Evolutionary conservation across 2,888 invertebrate species (phyloP).

Genomic region (Ornithoptera alexandrae): DNA sequence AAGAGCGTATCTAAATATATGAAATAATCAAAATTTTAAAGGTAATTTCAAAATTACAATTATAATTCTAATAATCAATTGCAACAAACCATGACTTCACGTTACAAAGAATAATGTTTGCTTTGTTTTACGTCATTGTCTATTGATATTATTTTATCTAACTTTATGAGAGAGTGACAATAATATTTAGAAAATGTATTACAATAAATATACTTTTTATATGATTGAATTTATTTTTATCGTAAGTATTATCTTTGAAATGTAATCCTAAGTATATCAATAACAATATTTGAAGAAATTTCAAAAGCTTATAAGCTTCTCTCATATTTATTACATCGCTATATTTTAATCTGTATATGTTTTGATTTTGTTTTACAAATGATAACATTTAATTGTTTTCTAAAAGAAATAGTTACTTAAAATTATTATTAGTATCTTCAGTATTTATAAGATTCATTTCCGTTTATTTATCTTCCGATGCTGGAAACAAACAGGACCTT

Average conservation of each 20-base stretch:
- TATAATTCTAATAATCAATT: slow-evolving; percentile 1
- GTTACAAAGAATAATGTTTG: neutral
- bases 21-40: neutral
- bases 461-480: too few relatives aligned
- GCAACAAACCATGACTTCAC: neutral
- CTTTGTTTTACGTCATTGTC: neutral
- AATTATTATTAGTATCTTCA: too few relatives aligned
- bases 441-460: too few relatives aligned
- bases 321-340: neutral
- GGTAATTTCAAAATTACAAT: neutral
- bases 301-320: neutral
- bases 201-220: neutral
- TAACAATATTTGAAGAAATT: neutral
- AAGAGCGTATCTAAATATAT: neutral
- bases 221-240: neutral
- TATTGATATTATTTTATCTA: neutral
- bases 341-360: too few relatives aligned
- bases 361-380: too few relatives aligned
- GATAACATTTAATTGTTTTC: too few relatives aligned
- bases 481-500: too few relatives aligned
- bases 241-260: slow-evolving; percentile 3
- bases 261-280: neutral
- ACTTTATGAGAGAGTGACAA: neutral
- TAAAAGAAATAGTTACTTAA: too few relatives aligned
- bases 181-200: slow-evolving; percentile 1